phyloP scores from a whole-genome alignment of 2,113 vertebrate genomes.

The Caracal caracal region DNA sequence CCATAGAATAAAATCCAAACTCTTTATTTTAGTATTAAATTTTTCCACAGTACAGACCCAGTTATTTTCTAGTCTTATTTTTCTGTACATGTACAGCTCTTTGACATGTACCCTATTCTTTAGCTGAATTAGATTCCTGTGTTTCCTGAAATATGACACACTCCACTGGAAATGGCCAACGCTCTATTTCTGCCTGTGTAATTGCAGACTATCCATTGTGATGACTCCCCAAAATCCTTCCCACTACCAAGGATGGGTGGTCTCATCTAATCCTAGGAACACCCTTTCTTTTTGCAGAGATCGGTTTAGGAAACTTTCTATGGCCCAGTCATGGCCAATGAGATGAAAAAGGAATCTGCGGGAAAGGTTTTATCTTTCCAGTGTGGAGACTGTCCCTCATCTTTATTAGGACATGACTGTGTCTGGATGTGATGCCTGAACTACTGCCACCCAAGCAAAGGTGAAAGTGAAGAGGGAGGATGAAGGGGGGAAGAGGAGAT shows the following conservation, averaged over 20 bases:
- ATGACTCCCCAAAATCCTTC: not conserved
- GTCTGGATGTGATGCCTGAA: not conserved
- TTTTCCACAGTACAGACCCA: not conserved
- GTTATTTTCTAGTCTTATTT: not conserved
- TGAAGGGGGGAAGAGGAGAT: not conserved
- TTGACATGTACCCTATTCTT: not conserved
- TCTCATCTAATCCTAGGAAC: not conserved
- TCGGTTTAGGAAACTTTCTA: not conserved
- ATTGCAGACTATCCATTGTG: not conserved
- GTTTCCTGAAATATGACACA: not conserved
- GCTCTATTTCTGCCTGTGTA: not conserved
- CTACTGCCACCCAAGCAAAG: not conserved
- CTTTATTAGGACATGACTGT: not conserved
- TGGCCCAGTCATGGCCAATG: not conserved
- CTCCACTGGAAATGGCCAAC: not conserved
- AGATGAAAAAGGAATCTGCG: not conserved
- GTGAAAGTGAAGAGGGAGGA: not conserved
- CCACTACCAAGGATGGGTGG: not conserved
- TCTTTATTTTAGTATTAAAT: slow-evolving; percentile 25
- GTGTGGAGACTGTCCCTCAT: not conserved
- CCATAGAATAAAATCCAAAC: not conserved
- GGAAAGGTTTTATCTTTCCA: not conserved
- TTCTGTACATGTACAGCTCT: not conserved
- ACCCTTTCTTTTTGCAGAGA: not conserved
- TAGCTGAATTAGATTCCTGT: not conserved